Evolutionary conservation across 1,140 invertebrate species (phyloP).

Genomic region (Cheumatopsyche charites): DNA sequence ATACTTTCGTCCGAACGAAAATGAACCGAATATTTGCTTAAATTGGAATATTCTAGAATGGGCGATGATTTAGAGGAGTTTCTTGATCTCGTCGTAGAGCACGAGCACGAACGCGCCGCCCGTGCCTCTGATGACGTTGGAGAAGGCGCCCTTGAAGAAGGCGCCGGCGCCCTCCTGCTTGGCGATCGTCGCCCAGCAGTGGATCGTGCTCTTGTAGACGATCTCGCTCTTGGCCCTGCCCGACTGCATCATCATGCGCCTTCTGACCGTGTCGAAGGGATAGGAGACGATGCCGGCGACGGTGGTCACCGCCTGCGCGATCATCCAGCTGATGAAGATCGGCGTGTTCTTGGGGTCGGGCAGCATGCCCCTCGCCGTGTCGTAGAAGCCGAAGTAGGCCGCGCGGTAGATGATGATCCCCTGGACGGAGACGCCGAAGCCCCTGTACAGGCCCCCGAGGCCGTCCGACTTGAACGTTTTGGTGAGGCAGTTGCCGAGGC

Average conservation of each 20-base stretch:
- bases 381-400: constrained; percentile 94
- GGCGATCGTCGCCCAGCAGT: constrained; percentile 82
- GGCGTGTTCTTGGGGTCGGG: constrained; percentile 85
- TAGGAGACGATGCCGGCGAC: constrained; percentile 89
- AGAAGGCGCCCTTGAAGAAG: constrained; percentile 86
- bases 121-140: constrained; percentile 77
- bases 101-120: constrained; percentile 80
- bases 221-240: constrained; percentile 74
- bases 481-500: constrained; percentile 82
- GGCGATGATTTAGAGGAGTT: constrained; percentile 55
- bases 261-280: constrained; percentile 92
- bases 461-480: constrained; percentile 93
- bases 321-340: constrained; percentile 83
- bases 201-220: constrained; percentile 81
- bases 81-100: constrained; percentile 77
- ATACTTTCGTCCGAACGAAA: not conserved
- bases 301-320: constrained; percentile 88
- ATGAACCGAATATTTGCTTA: not conserved
- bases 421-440: constrained; percentile 91
- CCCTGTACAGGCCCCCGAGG: constrained; percentile 85
- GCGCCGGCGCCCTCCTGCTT: constrained; percentile 73
- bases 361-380: constrained; percentile 87
- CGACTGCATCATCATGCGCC: constrained; percentile 95
- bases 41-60: not conserved
- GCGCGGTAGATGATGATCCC: constrained; percentile 91